These are phyloP conservation scores for Sebastes oblongus DNA, from an alignment of 2,797 vertebrate genomes.

Conservation along the genomic window DNA sequence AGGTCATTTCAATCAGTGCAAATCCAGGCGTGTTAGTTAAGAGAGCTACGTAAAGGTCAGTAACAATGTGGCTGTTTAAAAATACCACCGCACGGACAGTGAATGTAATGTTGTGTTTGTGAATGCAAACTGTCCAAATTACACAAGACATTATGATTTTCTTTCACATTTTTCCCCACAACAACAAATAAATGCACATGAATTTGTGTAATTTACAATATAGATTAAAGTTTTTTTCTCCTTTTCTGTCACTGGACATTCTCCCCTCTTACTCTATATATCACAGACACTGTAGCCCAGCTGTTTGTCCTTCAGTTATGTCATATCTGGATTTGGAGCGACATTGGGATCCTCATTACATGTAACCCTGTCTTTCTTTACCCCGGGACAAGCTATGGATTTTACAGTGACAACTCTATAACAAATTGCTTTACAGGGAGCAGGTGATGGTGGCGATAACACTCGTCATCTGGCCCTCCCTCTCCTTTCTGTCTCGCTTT, in stretches of 20 bases:
- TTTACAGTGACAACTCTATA: constrained; percentile 78
- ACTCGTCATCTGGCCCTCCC: constrained; percentile 45
- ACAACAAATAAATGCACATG: neutral
- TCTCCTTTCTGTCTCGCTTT: constrained; percentile 36
- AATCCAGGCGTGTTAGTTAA: constrained; percentile 55
- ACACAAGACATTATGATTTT: neutral
- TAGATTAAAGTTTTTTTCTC: neutral
- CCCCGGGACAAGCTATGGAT: constrained; percentile 70
- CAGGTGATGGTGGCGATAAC: constrained; percentile 70
- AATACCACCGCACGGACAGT: constrained; percentile 32
- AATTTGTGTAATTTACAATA: neutral
- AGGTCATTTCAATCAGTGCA: constrained; percentile 44
- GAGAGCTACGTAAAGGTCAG: constrained; percentile 54
- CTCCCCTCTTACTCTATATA: neutral
- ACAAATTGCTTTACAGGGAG: constrained; percentile 78
- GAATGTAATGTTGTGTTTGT: constrained; percentile 1
- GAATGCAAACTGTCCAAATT: constrained; percentile 1
- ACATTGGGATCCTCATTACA: constrained; percentile 64
- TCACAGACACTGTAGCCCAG: constrained; percentile 14
- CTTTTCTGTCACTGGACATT: neutral
- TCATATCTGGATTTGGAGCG: constrained; percentile 62
- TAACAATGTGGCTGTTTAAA: constrained; percentile 62
- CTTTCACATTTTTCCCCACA: neutral
- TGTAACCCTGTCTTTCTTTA: constrained; percentile 76
- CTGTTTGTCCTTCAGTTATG: constrained; percentile 67